Base-by-base conservation (phyloP, 2,113 vertebrate species). In the Vidua macroura region DNA sequence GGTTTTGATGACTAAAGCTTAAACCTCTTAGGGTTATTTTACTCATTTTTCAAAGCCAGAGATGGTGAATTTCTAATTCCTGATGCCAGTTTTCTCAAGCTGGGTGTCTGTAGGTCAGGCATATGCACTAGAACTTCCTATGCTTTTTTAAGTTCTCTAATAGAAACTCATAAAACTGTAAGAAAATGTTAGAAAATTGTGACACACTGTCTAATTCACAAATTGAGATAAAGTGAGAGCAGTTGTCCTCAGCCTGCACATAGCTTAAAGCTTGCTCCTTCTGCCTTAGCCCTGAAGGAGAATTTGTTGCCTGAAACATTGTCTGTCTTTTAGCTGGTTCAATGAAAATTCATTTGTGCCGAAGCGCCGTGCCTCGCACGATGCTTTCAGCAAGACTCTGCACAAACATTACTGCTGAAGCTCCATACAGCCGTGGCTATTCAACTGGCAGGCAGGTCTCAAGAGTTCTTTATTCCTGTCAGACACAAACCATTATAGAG, bases 401-500 rank as follows among this genome's bases (percentile, higher is more conserved):
- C 60, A 86, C 51, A 88, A 88, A 83, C 59, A 53, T 78, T 11
- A 37, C 91, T 72, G 39, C 66, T 5, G 2, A 49, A 85, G 72
- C 52, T 91, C 67, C 44, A 48, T 63, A 77, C 41, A 85, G 78
- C 87, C 0, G 0, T 69, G 58, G 53, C 56, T 92, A 60, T 76
- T 91, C 77, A 83, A 58, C 28, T 43, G 30, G 55, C 63, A 74
- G 51, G 35, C 82, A 78, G 49, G 62, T 51, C 83, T 92, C 90
- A 85, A 82, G 81, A 87, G 75, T 49, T 91, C 89, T 95, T 90
- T 90, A 72, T 83, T 88, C 73, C 86, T 49, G 64, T 70, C 63
- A 91, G 82, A 83, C 87, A 93, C 88, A 93, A 92, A 75, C 69
- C 58, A 86, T 75, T 78, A 79, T 48, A 95, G 23, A 81, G 60